Evolutionary conservation across 2,113 vertebrate genomes (phyloP).

Genomic region (Sminthopsis crassicaudata): DNA sequence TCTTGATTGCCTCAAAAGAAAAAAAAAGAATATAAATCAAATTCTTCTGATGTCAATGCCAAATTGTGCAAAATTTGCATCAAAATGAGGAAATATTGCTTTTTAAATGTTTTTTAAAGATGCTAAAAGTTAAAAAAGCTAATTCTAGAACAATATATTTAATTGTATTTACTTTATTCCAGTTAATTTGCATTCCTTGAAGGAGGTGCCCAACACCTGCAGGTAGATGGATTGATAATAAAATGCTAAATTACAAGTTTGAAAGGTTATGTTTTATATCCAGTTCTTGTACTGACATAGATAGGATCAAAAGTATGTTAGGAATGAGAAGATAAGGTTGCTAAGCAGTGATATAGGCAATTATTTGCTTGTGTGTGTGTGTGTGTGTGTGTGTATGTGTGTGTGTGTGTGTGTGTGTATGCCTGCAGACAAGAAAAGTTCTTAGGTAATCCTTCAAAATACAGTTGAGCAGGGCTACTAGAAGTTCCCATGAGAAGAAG

Average conservation of each 20-base stretch:
- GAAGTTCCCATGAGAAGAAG: not conserved
- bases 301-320: not conserved
- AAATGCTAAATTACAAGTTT: not conserved
- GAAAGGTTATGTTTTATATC: not conserved
- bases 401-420: too few relatives aligned
- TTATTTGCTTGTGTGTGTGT: not conserved
- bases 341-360: not conserved
- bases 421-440: not conserved
- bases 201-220: not conserved
- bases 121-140: not conserved
- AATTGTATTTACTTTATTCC: not conserved
- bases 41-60: too few relatives aligned
- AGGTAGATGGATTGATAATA: not conserved
- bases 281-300: not conserved
- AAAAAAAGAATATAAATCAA: too few relatives aligned
- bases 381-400: not conserved
- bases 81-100: too few relatives aligned
- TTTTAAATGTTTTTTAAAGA: not conserved
- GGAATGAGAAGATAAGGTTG: not conserved
- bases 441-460: not conserved
- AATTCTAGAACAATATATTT: not conserved
- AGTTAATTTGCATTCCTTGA: not conserved
- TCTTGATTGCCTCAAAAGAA: too few relatives aligned
- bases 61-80: too few relatives aligned
- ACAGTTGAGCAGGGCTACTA: not conserved